Percentiles rank a stretch among this genome's conserved stretches.
These are phyloP conservation scores for Peucedramus taeniatus DNA, from an alignment of 2,113 vertebrate species.

Conservation along the genomic window DNA sequence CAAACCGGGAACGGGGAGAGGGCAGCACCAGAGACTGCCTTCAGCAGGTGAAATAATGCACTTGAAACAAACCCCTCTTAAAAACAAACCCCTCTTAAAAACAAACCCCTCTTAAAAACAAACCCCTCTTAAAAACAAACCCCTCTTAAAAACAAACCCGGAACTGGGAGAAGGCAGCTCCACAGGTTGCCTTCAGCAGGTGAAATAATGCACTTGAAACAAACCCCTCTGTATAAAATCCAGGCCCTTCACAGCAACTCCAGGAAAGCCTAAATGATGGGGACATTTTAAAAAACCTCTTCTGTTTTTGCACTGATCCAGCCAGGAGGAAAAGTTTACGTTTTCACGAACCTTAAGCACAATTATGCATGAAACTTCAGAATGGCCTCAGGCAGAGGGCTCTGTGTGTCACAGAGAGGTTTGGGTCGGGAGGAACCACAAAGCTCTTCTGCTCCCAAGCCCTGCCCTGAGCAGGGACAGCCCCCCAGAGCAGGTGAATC, in stretches of 20 bases:
- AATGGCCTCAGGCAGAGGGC: background rate
- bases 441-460: fast-evolving
- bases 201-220: fast-evolving
- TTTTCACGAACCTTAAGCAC: fast-evolving
- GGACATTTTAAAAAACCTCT: background rate
- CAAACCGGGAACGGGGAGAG: background rate
- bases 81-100: too few relatives aligned
- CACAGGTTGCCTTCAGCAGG: fast-evolving
- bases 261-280: fast-evolving
- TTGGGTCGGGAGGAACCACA: fast-evolving
- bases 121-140: too few relatives aligned
- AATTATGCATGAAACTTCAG: fast-evolving
- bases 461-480: background rate
- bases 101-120: too few relatives aligned
- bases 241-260: fast-evolving
- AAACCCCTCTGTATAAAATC: fast-evolving
- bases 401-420: fast-evolving
- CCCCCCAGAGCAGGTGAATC: background rate
- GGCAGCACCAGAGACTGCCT: fast-evolving
- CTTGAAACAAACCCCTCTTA: fast-evolving
- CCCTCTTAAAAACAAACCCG: too few relatives aligned
- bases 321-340: background rate
- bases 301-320: background rate
- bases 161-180: background rate
- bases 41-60: fast-evolving